A percentile compares a stretch with the other conserved stretches of the same genome.
Conservation (phyloP, 2,888 invertebrate genomes). For the Microctonus hyperodae region DNA sequence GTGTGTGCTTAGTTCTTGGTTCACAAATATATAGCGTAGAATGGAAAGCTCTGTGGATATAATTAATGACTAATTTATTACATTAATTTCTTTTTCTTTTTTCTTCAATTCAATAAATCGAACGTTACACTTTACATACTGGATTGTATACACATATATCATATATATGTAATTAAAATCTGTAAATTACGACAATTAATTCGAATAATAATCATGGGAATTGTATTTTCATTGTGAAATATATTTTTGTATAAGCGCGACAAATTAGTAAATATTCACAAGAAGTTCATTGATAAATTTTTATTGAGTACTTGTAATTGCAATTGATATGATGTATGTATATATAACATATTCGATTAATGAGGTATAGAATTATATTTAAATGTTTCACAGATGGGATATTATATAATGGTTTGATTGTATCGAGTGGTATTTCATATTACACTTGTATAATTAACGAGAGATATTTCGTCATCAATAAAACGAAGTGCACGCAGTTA, state of each 20-base stretch:
- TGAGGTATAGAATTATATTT: not conserved
- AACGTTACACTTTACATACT: not conserved
- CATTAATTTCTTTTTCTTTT: not conserved
- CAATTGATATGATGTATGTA: not conserved
- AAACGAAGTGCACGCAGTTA: conserved; percentile 35
- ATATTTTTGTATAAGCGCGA: no score
- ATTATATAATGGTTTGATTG: conserved; percentile 7
- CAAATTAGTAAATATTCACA: not conserved
- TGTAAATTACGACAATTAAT: not conserved
- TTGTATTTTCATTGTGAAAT: not conserved
- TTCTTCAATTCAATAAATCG: not conserved
- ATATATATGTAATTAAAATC: not conserved
- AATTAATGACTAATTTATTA: conserved; percentile 31
- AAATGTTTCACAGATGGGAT: not conserved
- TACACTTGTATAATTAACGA: conserved; percentile 4
- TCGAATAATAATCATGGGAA: conserved; percentile 1
- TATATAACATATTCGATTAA: not conserved
- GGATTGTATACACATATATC: no score
- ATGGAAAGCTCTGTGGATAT: conserved; percentile 24
- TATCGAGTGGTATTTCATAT: conserved; percentile 22
- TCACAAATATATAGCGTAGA: no score
- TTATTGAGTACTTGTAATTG: not conserved
- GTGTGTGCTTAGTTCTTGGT: conserved; percentile 31
- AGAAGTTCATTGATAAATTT: not conserved
- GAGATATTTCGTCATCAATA: conserved; percentile 36